These are phyloP conservation scores for Cyprinodon brontotheroides DNA, from an alignment of 2,113 vertebrate species.

Conservation along the genomic window DNA sequence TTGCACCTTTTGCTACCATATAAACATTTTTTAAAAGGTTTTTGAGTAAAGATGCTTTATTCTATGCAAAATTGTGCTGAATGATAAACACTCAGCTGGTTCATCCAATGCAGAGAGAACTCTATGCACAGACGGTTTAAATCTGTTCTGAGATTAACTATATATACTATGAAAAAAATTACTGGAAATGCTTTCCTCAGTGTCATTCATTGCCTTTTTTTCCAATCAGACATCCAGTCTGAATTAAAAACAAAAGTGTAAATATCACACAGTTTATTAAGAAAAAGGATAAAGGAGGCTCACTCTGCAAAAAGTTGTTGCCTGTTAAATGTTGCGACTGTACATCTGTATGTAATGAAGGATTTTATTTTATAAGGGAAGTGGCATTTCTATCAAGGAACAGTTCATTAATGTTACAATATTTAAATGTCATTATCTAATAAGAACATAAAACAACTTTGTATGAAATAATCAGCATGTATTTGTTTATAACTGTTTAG, in stretches of 20 bases:
- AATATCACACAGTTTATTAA: slow-evolving; percentile 20
- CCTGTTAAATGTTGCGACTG: slow-evolving; percentile 10
- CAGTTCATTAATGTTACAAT: slow-evolving; percentile 42
- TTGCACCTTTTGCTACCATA: not conserved
- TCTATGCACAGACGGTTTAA: not conserved
- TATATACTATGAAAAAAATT: not conserved
- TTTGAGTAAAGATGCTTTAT: slow-evolving; percentile 16
- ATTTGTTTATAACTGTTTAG: slow-evolving; percentile 69
- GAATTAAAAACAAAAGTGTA: not conserved
- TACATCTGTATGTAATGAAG: slow-evolving; percentile 21
- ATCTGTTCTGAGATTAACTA: slow-evolving; percentile 6
- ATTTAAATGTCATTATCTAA: slow-evolving; percentile 88
- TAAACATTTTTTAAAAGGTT: not conserved
- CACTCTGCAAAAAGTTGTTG: slow-evolving; percentile 8
- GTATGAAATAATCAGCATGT: slow-evolving; percentile 78
- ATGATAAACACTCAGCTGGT: slow-evolving; percentile 15
- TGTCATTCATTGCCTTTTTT: not conserved
- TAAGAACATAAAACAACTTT: slow-evolving; percentile 64
- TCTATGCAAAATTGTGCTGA: slow-evolving; percentile 20
- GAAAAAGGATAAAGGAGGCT: slow-evolving; percentile 19
- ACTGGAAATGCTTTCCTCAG: not conserved
- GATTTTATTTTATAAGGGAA: slow-evolving; percentile 24
- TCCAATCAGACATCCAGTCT: not conserved
- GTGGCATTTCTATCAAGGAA: slow-evolving; percentile 22
- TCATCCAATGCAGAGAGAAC: not conserved